phyloP scores from a whole-genome alignment of 2,888 invertebrate genomes.

The Drosophila stalkeri region DNA sequence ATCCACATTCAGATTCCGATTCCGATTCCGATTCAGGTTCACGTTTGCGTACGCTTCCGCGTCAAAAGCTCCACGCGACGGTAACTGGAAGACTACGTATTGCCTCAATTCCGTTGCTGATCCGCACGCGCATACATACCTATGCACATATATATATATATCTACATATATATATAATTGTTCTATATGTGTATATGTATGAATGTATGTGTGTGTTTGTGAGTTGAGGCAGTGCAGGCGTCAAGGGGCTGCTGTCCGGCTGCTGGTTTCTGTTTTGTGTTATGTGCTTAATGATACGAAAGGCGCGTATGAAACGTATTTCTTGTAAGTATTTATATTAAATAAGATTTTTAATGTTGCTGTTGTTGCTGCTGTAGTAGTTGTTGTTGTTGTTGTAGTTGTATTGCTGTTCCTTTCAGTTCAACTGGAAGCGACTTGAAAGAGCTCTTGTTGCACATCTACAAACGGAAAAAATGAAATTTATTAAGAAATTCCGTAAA shows the following conservation, averaged over 20 bases:
- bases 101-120: slow-evolving; percentile 18
- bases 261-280: slow-evolving; percentile 66
- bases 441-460: slow-evolving; percentile 62
- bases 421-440: slow-evolving; percentile 46
- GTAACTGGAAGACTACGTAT: slow-evolving; percentile 27
- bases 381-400: slow-evolving; percentile 20
- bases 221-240: neutral
- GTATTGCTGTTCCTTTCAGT: slow-evolving; percentile 29
- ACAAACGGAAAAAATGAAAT: slow-evolving; percentile 28
- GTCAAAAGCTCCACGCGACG: slow-evolving; percentile 37
- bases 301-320: slow-evolving; percentile 38
- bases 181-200: neutral
- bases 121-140: slow-evolving; percentile 9
- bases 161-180: neutral
- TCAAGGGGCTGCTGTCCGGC: slow-evolving; percentile 11
- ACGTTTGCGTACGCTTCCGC: slow-evolving; percentile 32
- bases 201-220: neutral
- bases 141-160: slow-evolving; percentile 1
- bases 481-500: neutral
- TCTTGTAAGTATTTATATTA: slow-evolving; percentile 65
- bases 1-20: neutral
- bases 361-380: slow-evolving; percentile 9
- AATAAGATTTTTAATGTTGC: slow-evolving; percentile 56
- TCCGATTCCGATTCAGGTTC: neutral
- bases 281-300: slow-evolving; percentile 45